Conservation (phyloP, 2,113 vertebrate species). For the Amazona vittata region DNA sequence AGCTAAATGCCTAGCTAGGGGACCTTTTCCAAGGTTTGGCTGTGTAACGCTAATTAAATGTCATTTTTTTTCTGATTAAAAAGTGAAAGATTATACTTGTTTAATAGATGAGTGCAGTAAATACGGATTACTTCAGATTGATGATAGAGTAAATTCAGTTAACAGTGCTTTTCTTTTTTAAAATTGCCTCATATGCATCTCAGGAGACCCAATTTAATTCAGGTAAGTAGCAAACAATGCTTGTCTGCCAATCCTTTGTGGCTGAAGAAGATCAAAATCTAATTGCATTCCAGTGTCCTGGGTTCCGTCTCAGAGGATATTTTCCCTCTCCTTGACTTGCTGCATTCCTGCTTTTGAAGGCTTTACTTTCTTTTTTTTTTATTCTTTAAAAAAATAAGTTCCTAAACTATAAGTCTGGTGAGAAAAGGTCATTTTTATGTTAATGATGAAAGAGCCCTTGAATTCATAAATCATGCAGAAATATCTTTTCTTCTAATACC, state of each 20-base stretch:
- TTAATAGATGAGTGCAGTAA: constrained; percentile 28
- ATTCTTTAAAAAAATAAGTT: neutral
- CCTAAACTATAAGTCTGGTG: neutral
- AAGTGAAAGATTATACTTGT: constrained; percentile 21
- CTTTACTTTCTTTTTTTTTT: neutral
- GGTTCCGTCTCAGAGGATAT: neutral
- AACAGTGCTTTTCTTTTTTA: constrained; percentile 14
- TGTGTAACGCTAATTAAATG: constrained; percentile 32
- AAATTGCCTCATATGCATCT: constrained; percentile 52
- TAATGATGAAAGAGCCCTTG: constrained; percentile 45
- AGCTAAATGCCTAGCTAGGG: neutral
- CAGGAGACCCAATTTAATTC: constrained; percentile 57
- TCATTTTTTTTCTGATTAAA: constrained; percentile 40
- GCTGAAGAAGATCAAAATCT: constrained; percentile 64
- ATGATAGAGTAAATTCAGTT: constrained; percentile 28
- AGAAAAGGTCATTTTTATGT: constrained; percentile 33
- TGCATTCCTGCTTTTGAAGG: constrained; percentile 3
- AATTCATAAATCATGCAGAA: constrained; percentile 11
- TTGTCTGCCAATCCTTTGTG: constrained; percentile 28
- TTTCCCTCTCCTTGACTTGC: neutral
- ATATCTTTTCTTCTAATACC: neutral
- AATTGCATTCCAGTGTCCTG: constrained; percentile 19
- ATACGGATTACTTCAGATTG: constrained; percentile 14
- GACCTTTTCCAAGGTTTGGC: neutral
- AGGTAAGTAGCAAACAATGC: constrained; percentile 34